These are phyloP conservation scores for Dusona sp. DNA, from an alignment of 2,888 invertebrate species.

Conservation along the genomic window DNA sequence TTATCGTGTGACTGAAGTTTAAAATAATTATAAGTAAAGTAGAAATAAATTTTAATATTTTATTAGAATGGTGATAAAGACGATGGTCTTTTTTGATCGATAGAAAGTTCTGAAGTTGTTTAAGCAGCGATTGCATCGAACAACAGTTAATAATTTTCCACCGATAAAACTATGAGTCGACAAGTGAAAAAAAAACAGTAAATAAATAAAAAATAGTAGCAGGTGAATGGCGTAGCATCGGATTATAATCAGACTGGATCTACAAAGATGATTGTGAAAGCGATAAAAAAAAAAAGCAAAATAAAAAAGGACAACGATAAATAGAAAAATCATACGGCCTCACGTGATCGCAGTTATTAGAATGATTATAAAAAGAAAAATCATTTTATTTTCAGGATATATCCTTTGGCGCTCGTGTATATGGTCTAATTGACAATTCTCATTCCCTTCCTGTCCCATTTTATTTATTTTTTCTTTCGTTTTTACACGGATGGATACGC, in stretches of 20 bases:
- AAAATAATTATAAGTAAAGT: too few relatives aligned
- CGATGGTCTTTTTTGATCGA: background rate
- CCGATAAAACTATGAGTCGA: background rate
- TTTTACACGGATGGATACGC: constrained; percentile 21
- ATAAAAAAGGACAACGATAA: background rate
- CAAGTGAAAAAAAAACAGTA: background rate
- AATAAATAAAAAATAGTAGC: background rate
- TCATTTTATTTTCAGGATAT: constrained; percentile 15
- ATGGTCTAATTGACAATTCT: constrained; percentile 61
- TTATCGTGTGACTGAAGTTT: too few relatives aligned
- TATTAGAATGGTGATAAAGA: background rate
- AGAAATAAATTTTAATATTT: background rate
- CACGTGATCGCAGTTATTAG: constrained; percentile 43
- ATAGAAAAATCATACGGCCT: constrained; percentile 6
- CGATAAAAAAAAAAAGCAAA: background rate
- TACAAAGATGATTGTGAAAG: background rate
- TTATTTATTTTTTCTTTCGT: constrained; percentile 16
- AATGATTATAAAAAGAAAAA: constrained; percentile 29
- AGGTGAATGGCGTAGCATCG: background rate
- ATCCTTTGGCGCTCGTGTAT: constrained; percentile 29
- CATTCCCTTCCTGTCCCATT: constrained; percentile 42
- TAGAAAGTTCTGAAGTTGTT: background rate
- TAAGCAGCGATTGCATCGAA: background rate
- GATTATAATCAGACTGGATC: background rate
- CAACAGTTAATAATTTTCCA: background rate